Evolutionary conservation across 2,888 invertebrate species (phyloP), one percentile per base, ranked within the genome.

Genomic region (Alloscopus bannaensis): DNA sequence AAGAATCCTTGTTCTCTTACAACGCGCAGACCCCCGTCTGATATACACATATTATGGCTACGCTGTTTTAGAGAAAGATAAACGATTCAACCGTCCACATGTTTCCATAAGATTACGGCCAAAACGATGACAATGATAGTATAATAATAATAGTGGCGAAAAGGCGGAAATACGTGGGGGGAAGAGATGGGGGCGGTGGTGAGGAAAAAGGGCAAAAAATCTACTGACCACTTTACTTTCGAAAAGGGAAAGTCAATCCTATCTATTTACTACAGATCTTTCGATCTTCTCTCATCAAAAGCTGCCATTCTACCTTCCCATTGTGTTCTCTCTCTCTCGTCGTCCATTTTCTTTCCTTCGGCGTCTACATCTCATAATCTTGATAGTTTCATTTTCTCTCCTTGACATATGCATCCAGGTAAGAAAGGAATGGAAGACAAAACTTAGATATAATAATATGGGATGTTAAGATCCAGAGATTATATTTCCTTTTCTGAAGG

Each of bases 51-150:
- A n/a, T n/a, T n/a, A n/a, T n/a, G n/a, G n/a, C n/a, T n/a, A n/a
- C n/a, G n/a, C n/a, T n/a, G n/a, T n/a, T n/a, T n/a, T n/a, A 3
- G 64, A 40, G 72, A 68, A 29, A 75, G 68, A 76, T 68, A 62
- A 68, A 76, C 62, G 66, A 59, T 60, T 60, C 60, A 52, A 68
- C 66, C n/a, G 59, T 68, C 50, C 68, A 75, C 66, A 76, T 60
- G 68, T 76, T 76, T 76, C 62, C 68, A 50, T 60, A 68, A 68
- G 76, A 76, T 64, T 62, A 76, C 45, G 62, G 24, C n/a, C 29
- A 18, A 40, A 68, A 64, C 62, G 76, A 76, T 68, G 68, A 76
- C 62, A 68, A 76, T 76, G 76, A 68, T 76, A n/a, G n/a, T n/a
- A n/a, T n/a, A 62, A 76, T 66, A 60, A 42, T 76, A 68, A 75